phyloP scores from a whole-genome alignment of 1,140 invertebrate species.

The Pseudachorutes palmiensis region DNA sequence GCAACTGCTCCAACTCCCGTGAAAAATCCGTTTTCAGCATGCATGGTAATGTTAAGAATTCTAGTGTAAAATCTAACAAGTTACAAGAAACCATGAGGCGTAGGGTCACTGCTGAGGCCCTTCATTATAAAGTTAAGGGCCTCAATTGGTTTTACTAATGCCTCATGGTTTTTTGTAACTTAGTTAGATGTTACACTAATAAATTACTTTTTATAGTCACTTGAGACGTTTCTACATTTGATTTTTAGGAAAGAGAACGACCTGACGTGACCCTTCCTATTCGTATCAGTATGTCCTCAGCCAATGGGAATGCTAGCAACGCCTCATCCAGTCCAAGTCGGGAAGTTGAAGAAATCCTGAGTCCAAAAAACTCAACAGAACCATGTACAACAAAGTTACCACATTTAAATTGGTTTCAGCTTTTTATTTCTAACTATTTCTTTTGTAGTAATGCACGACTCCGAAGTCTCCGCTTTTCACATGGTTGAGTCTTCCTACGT shows the following conservation, averaged over 20 bases:
- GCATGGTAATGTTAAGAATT: not conserved
- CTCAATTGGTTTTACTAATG: too few species aligned
- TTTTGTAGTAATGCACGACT: conserved; percentile 9
- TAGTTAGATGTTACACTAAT: too few species aligned
- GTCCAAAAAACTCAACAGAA: conserved; percentile 43
- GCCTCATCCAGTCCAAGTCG: conserved; percentile 60
- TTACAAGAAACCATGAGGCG: too few species aligned
- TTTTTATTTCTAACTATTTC: conserved; percentile 4
- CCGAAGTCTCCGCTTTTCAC: conserved; percentile 1
- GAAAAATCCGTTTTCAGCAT: not conserved
- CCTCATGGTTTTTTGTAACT: too few species aligned
- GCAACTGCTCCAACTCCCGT: not conserved
- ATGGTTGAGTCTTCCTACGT: not conserved
- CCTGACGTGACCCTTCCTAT: not conserved
- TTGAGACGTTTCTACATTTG: not conserved
- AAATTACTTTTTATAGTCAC: not conserved
- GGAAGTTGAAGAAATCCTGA: conserved; percentile 71
- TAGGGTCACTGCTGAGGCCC: too few species aligned
- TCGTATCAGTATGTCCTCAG: conserved; percentile 1
- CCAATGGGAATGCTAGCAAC: conserved; percentile 29
- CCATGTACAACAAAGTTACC: not conserved
- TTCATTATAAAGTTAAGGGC: too few species aligned
- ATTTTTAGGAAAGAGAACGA: not conserved
- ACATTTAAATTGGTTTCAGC: not conserved
- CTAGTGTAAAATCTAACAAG: too few species aligned